A percentile compares a stretch with the other conserved stretches of the same genome.
Conservation (phyloP, 2,113 vertebrate genomes). For the Apistogramma diplotaenia region DNA sequence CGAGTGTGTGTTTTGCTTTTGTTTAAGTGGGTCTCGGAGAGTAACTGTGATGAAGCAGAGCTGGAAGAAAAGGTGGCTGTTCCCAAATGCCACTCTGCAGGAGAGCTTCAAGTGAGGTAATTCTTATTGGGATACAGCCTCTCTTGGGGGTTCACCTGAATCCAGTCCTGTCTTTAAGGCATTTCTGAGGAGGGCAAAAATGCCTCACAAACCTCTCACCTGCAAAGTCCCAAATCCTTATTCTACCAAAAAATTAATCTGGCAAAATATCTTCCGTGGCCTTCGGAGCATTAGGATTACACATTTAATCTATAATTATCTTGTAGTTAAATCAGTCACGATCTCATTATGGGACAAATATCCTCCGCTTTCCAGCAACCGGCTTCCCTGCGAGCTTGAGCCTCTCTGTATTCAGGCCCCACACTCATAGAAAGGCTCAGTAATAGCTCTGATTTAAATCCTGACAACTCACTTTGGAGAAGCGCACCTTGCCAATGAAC, state of each 20-base stretch:
- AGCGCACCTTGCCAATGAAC: background rate
- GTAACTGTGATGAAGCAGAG: background rate
- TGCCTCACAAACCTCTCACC: conserved; percentile 31
- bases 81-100: conserved; percentile 5
- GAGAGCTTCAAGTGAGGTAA: conserved; percentile 29
- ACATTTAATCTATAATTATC: conserved; percentile 65
- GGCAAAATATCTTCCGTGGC: conserved; percentile 39
- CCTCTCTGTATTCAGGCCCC: conserved; percentile 6
- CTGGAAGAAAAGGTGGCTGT: conserved; percentile 5
- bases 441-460: conserved; percentile 39
- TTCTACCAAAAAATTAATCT: conserved; percentile 43
- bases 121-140: conserved; percentile 1
- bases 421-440: conserved; percentile 5
- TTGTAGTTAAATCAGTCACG: conserved; percentile 64
- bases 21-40: conserved; percentile 5
- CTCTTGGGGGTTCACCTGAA: conserved; percentile 4
- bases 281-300: conserved; percentile 60
- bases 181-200: conserved; percentile 2
- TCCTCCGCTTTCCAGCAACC: conserved; percentile 14
- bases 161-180: conserved; percentile 24
- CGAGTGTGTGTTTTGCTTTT: conserved; percentile 9
- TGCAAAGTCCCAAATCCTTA: conserved; percentile 25
- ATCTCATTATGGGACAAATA: conserved; percentile 56
- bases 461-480: conserved; percentile 44
- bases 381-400: conserved; percentile 13